Percentiles rank a stretch among this genome's conserved stretches.
phyloP scores from a whole-genome alignment of 2,888 invertebrate species.

The Aquatica leii region DNA sequence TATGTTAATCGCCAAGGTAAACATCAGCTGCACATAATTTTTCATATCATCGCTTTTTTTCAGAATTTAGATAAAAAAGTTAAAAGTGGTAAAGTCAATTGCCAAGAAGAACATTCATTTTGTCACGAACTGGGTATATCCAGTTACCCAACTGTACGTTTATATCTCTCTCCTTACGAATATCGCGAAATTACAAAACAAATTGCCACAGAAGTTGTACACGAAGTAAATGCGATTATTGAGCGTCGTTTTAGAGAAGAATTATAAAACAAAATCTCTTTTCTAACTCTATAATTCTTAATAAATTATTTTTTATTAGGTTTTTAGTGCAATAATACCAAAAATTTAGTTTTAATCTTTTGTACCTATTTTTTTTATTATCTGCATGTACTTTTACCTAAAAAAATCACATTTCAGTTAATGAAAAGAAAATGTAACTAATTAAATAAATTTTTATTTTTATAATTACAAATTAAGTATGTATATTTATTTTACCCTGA shows the following conservation, averaged over 20 bases:
- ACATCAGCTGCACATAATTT: conserved; percentile 23
- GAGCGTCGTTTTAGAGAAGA: conserved; percentile 43
- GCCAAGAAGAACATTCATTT: conserved; percentile 64
- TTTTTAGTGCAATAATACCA: conserved; percentile 6
- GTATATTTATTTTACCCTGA: conserved; percentile 38
- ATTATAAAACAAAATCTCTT: conserved; percentile 28
- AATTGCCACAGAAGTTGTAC: conserved; percentile 41
- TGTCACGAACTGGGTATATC: conserved; percentile 65
- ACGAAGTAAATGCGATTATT: conserved; percentile 37
- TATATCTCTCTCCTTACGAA: conserved; percentile 58
- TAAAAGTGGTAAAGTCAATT: conserved; percentile 71
- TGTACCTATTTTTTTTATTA: conserved; percentile 1
- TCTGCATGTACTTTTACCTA: neutral
- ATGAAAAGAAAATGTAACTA: neutral
- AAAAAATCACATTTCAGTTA: neutral
- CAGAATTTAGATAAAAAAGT: conserved; percentile 65
- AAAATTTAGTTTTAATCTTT: conserved; percentile 4
- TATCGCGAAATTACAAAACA: conserved; percentile 49
- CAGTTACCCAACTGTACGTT: conserved; percentile 68
- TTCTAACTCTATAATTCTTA: neutral
- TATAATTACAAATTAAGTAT: conserved; percentile 16
- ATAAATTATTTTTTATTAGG: neutral
- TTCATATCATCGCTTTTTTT: conserved; percentile 17
- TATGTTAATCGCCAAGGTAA: conserved; percentile 69
- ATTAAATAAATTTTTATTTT: conserved; percentile 11